Evolutionary conservation across 1,140 invertebrate genomes (phyloP).

Genomic region (Dufourea novaeangliae): DNA sequence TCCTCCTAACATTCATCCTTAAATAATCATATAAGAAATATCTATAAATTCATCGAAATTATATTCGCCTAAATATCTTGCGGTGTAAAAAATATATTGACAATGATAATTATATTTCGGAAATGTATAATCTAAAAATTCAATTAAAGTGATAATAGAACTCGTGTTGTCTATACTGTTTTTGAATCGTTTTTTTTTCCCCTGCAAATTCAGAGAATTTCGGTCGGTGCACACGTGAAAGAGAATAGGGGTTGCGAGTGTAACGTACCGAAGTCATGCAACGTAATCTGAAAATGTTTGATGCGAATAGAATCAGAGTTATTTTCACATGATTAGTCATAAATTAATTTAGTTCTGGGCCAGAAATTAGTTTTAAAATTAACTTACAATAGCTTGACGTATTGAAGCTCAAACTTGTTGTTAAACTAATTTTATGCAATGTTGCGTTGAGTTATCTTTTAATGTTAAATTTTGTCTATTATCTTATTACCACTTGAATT

Average conservation of each 20-base stretch:
- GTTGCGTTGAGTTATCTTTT: no score
- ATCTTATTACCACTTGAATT: no score
- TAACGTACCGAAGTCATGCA: background rate
- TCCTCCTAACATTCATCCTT: background rate
- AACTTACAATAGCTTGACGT: no score
- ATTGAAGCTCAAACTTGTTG: no score
- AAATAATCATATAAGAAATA: background rate
- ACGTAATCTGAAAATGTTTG: background rate
- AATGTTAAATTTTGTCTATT: no score
- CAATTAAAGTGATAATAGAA: background rate
- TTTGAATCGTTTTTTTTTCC: background rate
- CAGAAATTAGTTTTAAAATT: no score
- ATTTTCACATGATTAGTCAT: no score
- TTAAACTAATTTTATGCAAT: no score
- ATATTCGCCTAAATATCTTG: no score
- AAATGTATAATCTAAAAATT: background rate
- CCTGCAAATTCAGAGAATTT: background rate
- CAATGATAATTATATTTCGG: background rate
- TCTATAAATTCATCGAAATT: background rate
- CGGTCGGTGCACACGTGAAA: background rate
- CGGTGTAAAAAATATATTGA: no score
- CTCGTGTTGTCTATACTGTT: background rate
- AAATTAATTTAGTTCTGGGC: no score
- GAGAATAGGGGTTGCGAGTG: background rate
- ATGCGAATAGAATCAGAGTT: no score